Percentiles rank a stretch among this genome's conserved stretches.
Evolutionary conservation across 2,113 vertebrate species (phyloP).

Genomic region (Tetrax tetrax): DNA sequence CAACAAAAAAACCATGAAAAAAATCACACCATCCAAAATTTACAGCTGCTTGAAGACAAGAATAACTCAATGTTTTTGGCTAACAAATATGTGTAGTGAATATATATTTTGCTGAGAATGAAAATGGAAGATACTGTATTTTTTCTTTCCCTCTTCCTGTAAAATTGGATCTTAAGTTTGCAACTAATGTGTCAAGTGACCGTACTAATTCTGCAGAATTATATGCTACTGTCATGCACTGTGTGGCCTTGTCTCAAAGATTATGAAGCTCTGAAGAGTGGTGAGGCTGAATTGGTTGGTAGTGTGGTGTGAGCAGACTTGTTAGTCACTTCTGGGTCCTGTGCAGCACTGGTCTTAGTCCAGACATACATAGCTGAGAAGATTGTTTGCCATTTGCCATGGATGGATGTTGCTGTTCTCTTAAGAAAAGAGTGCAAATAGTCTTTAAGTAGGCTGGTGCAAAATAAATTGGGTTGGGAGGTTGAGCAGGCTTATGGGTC

Average conservation of each 20-base stretch:
- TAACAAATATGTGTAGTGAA: background rate
- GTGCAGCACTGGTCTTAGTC: background rate
- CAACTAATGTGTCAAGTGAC: background rate
- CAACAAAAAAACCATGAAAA: too few relatives aligned
- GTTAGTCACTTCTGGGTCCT: background rate
- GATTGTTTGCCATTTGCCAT: background rate
- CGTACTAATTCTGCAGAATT: background rate
- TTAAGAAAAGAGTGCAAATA: background rate
- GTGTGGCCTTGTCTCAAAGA: background rate
- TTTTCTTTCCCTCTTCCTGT: background rate
- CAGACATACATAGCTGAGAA: accelerated
- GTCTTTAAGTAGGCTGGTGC: background rate
- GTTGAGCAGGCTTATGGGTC: background rate
- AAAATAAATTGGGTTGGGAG: background rate
- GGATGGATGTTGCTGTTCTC: background rate
- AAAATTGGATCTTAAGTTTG: background rate
- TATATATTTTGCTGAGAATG: background rate
- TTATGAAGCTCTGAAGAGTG: background rate
- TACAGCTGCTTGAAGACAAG: background rate
- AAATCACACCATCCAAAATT: background rate
- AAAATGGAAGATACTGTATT: background rate
- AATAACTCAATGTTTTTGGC: background rate
- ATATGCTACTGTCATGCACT: accelerated
- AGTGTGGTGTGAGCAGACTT: background rate
- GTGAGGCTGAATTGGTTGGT: background rate